Evolutionary conservation across 64 coral and sea anemone genomes (phyloP).

Genomic region (Montipora foliosa): DNA sequence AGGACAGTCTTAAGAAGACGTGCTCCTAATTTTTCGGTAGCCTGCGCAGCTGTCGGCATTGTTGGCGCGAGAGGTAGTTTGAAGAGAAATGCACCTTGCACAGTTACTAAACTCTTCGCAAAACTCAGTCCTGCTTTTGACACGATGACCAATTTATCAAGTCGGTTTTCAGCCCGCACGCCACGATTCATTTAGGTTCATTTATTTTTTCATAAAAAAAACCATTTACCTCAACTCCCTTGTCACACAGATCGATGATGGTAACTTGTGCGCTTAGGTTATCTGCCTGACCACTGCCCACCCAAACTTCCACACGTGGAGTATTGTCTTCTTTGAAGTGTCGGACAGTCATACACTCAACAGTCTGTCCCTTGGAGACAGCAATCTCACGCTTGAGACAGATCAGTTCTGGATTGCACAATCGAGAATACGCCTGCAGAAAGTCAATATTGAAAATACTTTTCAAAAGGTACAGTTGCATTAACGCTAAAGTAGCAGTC

Average conservation of each 20-base stretch:
- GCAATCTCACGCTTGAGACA: conserved; percentile 90
- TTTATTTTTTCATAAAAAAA: too few species aligned
- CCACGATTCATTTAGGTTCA: too few species aligned
- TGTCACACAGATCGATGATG: conserved; percentile 79
- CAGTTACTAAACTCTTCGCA: too few species aligned
- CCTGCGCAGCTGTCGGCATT: too few species aligned
- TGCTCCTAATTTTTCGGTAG: too few species aligned
- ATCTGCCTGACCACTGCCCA: conserved; percentile 85
- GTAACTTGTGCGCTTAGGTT: conserved; percentile 70
- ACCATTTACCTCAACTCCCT: conserved; percentile 52
- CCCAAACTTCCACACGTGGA: conserved; percentile 89
- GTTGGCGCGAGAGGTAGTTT: too few species aligned
- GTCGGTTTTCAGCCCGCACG: background rate
- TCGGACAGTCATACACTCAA: conserved; percentile 95
- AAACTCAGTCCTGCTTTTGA: too few species aligned
- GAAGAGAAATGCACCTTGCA: too few species aligned
- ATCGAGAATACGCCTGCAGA: conserved; percentile 83
- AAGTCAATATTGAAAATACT: background rate
- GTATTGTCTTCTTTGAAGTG: conserved; percentile 59
- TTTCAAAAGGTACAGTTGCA: too few species aligned
- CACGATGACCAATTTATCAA: too few species aligned
- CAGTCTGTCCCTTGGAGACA: conserved; percentile 89
- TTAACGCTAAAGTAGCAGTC: too few species aligned
- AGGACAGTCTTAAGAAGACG: too few species aligned
- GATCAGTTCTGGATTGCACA: conserved; percentile 83